Conservation (phyloP, 2,113 vertebrate species). For the Phrynocephalus versicolor region DNA sequence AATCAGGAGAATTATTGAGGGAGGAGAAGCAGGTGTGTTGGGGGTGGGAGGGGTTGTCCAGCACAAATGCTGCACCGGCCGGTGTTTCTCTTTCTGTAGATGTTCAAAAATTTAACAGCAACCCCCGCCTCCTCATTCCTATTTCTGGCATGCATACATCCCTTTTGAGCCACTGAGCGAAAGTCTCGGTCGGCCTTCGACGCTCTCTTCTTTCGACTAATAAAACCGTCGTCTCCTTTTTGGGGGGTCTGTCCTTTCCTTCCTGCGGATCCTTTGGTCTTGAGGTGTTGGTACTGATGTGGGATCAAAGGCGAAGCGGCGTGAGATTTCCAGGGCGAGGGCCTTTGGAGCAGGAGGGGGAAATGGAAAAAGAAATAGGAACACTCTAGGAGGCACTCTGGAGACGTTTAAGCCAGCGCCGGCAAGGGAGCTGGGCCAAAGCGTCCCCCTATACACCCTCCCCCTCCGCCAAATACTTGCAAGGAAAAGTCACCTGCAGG, state of each 20-base stretch:
- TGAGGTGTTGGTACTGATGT: neutral
- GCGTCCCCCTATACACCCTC: neutral
- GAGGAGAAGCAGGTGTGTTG: neutral
- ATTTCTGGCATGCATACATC: slow-evolving; percentile 6
- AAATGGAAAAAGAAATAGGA: neutral
- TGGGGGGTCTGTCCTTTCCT: slow-evolving; percentile 18
- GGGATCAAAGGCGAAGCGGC: slow-evolving; percentile 11
- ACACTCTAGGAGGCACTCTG: accelerated
- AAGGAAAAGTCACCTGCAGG: neutral
- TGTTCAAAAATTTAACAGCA: too few relatives aligned
- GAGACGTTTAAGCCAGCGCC: neutral
- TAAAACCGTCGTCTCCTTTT: neutral
- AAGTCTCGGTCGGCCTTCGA: slow-evolving; percentile 1
- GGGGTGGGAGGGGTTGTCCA: neutral
- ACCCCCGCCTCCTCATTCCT: too few relatives aligned
- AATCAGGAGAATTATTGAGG: neutral
- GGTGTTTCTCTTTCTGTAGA: too few relatives aligned
- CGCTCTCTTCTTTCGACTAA: neutral
- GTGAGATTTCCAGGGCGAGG: neutral
- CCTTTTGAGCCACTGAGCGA: slow-evolving; percentile 7
- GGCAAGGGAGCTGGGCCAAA: too few relatives aligned
- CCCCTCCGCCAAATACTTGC: neutral
- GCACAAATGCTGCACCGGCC: neutral
- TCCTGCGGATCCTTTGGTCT: slow-evolving; percentile 33
- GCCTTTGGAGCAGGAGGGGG: neutral